Conservation (phyloP, 2,113 vertebrate genomes). For the Thryonomys swinderianus region DNA sequence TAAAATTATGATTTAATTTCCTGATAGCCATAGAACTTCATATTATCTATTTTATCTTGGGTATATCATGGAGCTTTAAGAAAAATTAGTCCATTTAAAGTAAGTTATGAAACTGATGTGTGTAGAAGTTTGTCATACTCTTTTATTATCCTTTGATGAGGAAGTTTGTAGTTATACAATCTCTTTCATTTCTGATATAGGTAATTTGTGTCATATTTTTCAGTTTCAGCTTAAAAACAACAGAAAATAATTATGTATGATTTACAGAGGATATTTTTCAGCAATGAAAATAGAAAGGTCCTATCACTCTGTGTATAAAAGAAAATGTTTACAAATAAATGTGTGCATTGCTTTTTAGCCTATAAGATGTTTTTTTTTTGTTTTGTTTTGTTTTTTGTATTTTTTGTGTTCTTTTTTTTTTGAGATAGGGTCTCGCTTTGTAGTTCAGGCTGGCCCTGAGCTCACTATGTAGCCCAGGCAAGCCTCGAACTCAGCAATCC, state of each 20-base stretch:
- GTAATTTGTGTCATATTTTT: background rate
- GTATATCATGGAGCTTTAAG: background rate
- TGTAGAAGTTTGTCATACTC: background rate
- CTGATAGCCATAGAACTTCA: background rate
- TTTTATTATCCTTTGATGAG: background rate
- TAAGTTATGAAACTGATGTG: background rate
- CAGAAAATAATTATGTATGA: slow-evolving; percentile 66
- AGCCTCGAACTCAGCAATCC: too few species aligned
- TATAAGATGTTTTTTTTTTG: background rate
- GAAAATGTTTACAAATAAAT: background rate
- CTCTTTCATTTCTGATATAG: background rate
- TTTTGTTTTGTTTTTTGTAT: too few species aligned
- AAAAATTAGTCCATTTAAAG: background rate
- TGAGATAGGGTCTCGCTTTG: too few species aligned
- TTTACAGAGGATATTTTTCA: slow-evolving; percentile 62
- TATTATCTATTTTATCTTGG: background rate
- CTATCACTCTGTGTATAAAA: background rate
- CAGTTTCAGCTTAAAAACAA: slow-evolving; percentile 67
- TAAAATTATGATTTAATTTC: slow-evolving; percentile 37
- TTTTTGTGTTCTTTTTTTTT: too few species aligned
- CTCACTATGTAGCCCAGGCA: too few species aligned
- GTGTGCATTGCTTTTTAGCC: background rate
- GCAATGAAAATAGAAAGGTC: slow-evolving; percentile 45
- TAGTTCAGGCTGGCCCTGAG: too few species aligned
- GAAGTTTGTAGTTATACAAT: background rate